Percentiles rank a stretch among this genome's conserved stretches.
Conservation (phyloP, 2,888 invertebrate species). For the Eurois occulta region DNA sequence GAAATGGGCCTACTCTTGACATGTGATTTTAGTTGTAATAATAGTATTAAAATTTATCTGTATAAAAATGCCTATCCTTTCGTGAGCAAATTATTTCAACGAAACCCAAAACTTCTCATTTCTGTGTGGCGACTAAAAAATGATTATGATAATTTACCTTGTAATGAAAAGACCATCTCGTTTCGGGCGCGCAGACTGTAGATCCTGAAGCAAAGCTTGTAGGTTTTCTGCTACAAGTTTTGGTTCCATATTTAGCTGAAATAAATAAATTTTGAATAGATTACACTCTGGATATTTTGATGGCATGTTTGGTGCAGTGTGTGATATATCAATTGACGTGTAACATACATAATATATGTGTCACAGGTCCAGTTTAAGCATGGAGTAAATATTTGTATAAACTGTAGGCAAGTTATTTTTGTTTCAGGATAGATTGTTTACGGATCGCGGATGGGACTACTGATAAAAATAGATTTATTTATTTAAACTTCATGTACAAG, state of each 20-base stretch:
- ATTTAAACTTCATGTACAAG: too few relatives aligned
- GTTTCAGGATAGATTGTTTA: not conserved
- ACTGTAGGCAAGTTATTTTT: not conserved
- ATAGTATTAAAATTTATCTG: not conserved
- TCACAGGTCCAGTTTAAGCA: not conserved
- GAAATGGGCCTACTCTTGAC: too few relatives aligned
- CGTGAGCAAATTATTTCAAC: not conserved
- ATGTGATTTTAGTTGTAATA: not conserved
- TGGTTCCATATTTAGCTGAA: conserved; percentile 93
- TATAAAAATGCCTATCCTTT: not conserved
- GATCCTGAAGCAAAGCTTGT: conserved; percentile 91
- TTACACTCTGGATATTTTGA: conserved; percentile 1
- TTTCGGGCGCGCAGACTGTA: conserved; percentile 92
- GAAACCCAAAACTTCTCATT: not conserved
- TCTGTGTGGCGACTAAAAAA: not conserved
- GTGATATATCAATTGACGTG: not conserved
- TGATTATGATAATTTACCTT: conserved; percentile 82
- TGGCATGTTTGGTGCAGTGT: conserved; percentile 1
- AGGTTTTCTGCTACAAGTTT: conserved; percentile 94
- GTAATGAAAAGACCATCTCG: conserved; percentile 93
- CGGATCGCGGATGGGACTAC: not conserved
- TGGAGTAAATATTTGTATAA: not conserved
- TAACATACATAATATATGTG: not conserved
- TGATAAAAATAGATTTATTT: not conserved
- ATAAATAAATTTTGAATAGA: conserved; percentile 55